Conservation (phyloP, 2,113 vertebrate species). For the Podarcis cretensis region DNA sequence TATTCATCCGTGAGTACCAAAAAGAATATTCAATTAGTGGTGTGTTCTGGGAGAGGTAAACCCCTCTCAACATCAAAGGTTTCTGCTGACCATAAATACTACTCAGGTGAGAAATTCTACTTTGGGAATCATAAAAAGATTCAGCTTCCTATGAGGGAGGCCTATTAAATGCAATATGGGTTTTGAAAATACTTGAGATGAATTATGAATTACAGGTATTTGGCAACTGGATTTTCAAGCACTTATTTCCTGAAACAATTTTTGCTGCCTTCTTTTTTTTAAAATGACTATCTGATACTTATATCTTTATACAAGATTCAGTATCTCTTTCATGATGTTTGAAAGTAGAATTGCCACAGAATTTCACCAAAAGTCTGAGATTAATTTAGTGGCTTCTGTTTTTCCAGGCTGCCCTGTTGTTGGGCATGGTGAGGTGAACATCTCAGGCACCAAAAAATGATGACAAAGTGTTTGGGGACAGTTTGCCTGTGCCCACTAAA, state of each 20-base stretch:
- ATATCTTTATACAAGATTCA: not conserved
- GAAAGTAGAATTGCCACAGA: constrained; percentile 15
- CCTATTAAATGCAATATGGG: not conserved
- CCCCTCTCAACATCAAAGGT: constrained; percentile 42
- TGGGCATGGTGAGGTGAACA: too few relatives aligned
- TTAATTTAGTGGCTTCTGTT: too few relatives aligned
- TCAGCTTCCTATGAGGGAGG: not conserved
- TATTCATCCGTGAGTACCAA: constrained; percentile 59
- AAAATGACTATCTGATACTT: not conserved
- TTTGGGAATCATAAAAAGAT: constrained; percentile 29
- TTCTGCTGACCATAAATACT: constrained; percentile 56
- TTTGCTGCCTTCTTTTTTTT: not conserved
- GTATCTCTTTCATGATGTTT: rapidly evolving
- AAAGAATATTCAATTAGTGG: constrained; percentile 58
- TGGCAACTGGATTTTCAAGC: constrained; percentile 6
- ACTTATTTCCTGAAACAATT: not conserved
- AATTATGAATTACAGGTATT: not conserved
- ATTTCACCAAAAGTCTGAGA: not conserved
- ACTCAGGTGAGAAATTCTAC: constrained; percentile 17
- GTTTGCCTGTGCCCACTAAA: too few relatives aligned
- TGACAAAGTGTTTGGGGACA: too few relatives aligned
- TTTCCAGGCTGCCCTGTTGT: too few relatives aligned
- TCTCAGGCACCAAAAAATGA: too few relatives aligned
- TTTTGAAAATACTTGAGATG: constrained; percentile 30
- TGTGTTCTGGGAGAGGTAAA: constrained; percentile 35